Conservation (phyloP, 1,140 invertebrate species). For the Dendroctonus valens region DNA sequence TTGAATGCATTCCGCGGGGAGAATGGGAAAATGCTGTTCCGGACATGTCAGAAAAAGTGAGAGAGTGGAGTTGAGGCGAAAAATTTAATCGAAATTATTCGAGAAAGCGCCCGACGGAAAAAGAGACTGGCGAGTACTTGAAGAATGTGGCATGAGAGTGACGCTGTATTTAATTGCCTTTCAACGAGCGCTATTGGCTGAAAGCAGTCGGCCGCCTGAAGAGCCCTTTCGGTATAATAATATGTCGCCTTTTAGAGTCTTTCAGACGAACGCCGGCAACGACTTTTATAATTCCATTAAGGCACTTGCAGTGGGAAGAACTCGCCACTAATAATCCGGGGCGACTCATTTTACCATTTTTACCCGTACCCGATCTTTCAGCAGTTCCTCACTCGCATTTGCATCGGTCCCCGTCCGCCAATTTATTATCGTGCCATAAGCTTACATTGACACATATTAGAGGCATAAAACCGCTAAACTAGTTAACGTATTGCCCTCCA, state of each 20-base stretch:
- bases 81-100: constrained; percentile 22
- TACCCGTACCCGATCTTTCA: no score
- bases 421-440: constrained; percentile 7
- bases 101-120: constrained; percentile 1
- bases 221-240: constrained; percentile 7
- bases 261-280: no score
- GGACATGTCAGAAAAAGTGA: constrained; percentile 6
- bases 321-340: no score
- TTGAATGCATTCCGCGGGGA: neutral
- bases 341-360: no score
- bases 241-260: constrained; percentile 4
- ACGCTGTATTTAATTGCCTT: constrained; percentile 25
- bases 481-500: constrained; percentile 23
- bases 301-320: no score
- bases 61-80: constrained; percentile 5
- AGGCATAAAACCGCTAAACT: constrained; percentile 19
- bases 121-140: constrained; percentile 12
- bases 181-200: constrained; percentile 17
- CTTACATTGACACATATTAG: constrained; percentile 17
- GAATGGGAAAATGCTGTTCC: constrained; percentile 20
- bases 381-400: no score
- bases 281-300: no score
- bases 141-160: constrained; percentile 27
- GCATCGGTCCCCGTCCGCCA: constrained; percentile 1
- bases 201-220: constrained; percentile 3